A percentile compares a stretch with the other conserved stretches of the same genome.
phyloP scores from a whole-genome alignment of 2,888 invertebrate genomes.

The Pachydiplax longipennis region DNA sequence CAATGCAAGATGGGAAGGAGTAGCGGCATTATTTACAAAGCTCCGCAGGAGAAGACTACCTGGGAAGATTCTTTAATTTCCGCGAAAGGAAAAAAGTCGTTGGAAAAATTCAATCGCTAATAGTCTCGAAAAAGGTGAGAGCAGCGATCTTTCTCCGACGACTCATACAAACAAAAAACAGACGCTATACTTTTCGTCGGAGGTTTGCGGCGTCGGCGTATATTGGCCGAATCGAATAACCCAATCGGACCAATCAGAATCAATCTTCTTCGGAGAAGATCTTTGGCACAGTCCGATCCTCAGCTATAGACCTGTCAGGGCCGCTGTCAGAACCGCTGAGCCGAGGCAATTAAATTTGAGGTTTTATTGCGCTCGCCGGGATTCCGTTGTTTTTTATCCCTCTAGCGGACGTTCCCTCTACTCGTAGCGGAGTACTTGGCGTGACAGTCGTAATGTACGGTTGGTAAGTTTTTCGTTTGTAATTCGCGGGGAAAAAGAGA shows the following conservation, averaged over 20 bases:
- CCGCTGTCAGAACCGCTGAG: conserved; percentile 41
- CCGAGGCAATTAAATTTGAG: conserved; percentile 42
- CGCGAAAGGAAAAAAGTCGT: too few relatives aligned
- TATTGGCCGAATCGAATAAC: conserved; percentile 2
- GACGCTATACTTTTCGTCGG: neutral
- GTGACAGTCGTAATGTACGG: conserved; percentile 43
- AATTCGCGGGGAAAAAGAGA: neutral
- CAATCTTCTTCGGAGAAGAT: conserved; percentile 25
- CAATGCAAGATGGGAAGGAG: too few relatives aligned
- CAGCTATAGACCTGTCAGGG: conserved; percentile 29
- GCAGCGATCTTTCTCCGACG: neutral
- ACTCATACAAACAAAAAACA: neutral
- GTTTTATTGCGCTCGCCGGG: conserved; percentile 31
- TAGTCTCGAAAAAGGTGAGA: neutral
- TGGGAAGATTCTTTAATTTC: too few relatives aligned
- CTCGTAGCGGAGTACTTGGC: conserved; percentile 17
- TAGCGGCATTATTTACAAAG: too few relatives aligned
- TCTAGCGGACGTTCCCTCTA: neutral
- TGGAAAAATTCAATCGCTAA: too few relatives aligned
- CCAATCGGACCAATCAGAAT: conserved; percentile 34
- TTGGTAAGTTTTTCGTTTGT: conserved; percentile 37
- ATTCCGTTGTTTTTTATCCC: conserved; percentile 17
- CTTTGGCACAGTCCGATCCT: neutral
- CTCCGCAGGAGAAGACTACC: too few relatives aligned
- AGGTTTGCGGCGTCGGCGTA: neutral